Percentiles rank a stretch among this genome's conserved stretches.
These are phyloP conservation scores for Carollia perspicillata DNA, from an alignment of 2,113 vertebrate genomes.

Conservation along the genomic window DNA sequence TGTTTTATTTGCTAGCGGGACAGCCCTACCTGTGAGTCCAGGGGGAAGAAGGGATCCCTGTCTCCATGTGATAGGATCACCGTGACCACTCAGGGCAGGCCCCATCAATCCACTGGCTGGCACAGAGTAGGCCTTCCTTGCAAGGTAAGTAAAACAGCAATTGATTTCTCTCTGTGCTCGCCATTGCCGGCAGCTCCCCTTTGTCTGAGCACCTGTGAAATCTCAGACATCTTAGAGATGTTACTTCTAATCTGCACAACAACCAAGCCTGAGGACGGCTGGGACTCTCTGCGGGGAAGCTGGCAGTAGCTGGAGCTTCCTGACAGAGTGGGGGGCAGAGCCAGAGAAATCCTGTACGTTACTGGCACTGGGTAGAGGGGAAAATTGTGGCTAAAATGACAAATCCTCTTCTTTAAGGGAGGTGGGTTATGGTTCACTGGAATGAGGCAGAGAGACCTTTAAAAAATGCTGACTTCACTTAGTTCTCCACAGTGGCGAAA, in stretches of 20 bases:
- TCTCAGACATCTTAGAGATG: background rate
- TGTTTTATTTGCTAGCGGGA: background rate
- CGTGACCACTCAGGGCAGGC: background rate
- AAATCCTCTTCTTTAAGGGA: background rate
- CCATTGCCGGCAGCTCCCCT: background rate
- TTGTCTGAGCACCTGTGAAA: background rate
- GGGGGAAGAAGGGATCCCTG: background rate
- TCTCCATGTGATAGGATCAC: background rate
- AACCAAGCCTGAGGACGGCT: no score
- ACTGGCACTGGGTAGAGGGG: background rate
- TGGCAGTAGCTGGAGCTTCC: background rate
- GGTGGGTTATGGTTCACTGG: background rate
- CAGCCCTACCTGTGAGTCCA: no score
- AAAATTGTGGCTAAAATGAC: conserved; percentile 2
- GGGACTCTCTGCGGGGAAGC: background rate
- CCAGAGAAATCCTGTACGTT: background rate
- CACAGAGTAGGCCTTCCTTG: background rate
- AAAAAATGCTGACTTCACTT: background rate
- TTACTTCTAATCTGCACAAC: background rate
- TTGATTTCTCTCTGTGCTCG: background rate
- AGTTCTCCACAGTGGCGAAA: background rate
- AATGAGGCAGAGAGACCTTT: background rate
- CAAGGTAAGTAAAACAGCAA: background rate
- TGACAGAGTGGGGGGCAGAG: background rate
- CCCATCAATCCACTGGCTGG: background rate